Conservation (phyloP, 2,888 invertebrate genomes). For the Saturnia pavonia region DNA sequence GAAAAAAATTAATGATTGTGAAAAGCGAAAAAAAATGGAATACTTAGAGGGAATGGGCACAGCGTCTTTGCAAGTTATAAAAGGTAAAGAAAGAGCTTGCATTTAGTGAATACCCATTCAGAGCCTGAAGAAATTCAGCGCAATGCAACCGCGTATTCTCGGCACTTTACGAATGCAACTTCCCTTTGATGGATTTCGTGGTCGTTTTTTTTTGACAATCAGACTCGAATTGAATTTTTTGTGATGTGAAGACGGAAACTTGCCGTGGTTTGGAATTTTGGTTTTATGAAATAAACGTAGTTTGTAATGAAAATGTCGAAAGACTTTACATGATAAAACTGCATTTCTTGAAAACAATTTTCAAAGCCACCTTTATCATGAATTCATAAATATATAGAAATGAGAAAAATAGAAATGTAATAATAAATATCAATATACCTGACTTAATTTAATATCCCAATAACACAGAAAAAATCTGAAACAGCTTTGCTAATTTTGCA, state of each 20-base stretch:
- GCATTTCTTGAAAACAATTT: neutral
- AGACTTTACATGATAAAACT: neutral
- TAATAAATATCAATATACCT: too few species aligned
- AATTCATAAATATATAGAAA: too few species aligned
- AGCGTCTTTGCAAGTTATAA: conserved; percentile 73
- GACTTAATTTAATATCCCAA: too few species aligned
- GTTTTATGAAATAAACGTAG: conserved; percentile 12
- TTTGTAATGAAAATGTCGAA: neutral
- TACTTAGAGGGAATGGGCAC: conserved; percentile 72
- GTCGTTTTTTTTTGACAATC: conserved; percentile 74
- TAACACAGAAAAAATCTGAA: too few species aligned
- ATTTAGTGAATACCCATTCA: conserved; percentile 79
- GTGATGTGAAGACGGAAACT: conserved; percentile 35
- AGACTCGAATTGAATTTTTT: conserved; percentile 56
- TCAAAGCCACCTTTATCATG: too few species aligned
- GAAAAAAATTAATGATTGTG: conserved; percentile 64
- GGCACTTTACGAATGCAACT: conserved; percentile 74
- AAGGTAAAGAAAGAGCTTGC: conserved; percentile 71
- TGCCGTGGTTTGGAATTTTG: conserved; percentile 26
- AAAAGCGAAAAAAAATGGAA: conserved; percentile 50
- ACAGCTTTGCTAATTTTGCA: too few species aligned
- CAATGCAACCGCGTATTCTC: conserved; percentile 58
- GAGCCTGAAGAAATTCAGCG: conserved; percentile 67
- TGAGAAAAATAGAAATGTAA: too few species aligned
- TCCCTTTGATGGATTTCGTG: conserved; percentile 67